Conservation (phyloP, 2,113 vertebrate species). For the Tringa solitaria region DNA sequence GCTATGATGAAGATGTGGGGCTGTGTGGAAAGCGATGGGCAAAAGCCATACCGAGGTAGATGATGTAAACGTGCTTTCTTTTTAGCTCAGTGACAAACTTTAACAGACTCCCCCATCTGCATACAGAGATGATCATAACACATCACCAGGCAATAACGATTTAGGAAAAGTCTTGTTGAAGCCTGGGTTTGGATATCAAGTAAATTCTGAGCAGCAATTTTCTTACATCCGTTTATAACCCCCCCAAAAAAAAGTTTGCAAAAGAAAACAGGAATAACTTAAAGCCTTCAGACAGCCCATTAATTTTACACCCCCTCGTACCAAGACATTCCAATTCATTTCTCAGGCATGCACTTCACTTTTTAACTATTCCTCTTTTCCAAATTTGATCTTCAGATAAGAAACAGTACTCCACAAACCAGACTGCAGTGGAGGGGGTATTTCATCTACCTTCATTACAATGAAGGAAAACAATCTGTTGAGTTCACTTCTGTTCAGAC, state of each 20-base stretch:
- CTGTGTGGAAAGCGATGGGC: not conserved
- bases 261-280: constrained; percentile 31
- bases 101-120: not conserved
- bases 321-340: constrained; percentile 40
- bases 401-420: not conserved
- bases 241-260: not conserved
- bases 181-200: not conserved
- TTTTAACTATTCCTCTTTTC: not conserved
- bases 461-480: not conserved
- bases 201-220: not conserved
- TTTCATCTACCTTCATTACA: not conserved
- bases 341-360: constrained; percentile 23
- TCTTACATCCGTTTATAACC: constrained; percentile 19
- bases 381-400: not conserved
- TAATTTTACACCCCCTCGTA: constrained; percentile 55
- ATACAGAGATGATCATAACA: not conserved
- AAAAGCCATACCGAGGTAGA: not conserved
- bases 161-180: not conserved
- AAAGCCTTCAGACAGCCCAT: constrained; percentile 41
- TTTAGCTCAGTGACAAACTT: not conserved
- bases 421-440: not conserved
- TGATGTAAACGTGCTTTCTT: not conserved
- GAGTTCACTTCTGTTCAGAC: not conserved
- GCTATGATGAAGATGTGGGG: not conserved
- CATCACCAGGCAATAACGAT: not conserved